These are phyloP conservation scores for Trachelus tabidus DNA, from an alignment of 2,888 invertebrate genomes.

Conservation along the genomic window DNA sequence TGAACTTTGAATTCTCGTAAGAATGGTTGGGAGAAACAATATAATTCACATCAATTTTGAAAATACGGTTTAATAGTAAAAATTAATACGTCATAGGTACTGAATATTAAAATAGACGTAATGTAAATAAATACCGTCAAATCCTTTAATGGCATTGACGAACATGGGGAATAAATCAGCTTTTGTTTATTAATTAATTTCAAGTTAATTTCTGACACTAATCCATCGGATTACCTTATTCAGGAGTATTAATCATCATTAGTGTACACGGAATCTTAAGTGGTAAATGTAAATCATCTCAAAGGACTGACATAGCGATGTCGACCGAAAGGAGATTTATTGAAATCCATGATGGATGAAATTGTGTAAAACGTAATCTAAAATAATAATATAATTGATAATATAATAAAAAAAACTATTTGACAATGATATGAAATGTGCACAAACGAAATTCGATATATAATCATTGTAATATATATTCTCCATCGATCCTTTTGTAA, in stretches of 20 bases:
- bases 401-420: background rate
- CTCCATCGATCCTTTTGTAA: background rate
- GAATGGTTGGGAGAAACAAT: conserved; percentile 5
- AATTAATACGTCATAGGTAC: background rate
- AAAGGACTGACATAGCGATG: background rate
- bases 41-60: background rate
- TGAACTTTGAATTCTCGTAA: conserved; percentile 26
- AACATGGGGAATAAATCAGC: background rate
- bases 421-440: background rate
- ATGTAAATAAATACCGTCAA: background rate
- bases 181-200: background rate
- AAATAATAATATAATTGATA: background rate
- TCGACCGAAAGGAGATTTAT: background rate
- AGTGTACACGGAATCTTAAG: background rate
- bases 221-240: background rate
- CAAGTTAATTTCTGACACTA: background rate
- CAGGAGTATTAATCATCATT: background rate
- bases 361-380: background rate
- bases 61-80: background rate
- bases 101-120: background rate
- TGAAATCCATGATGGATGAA: background rate
- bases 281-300: background rate
- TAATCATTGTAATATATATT: background rate
- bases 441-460: background rate
- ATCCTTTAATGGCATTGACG: background rate